These are phyloP conservation scores for Oegoconia quadripuncta DNA, from an alignment of 2,888 invertebrate genomes.

Conservation along the genomic window DNA sequence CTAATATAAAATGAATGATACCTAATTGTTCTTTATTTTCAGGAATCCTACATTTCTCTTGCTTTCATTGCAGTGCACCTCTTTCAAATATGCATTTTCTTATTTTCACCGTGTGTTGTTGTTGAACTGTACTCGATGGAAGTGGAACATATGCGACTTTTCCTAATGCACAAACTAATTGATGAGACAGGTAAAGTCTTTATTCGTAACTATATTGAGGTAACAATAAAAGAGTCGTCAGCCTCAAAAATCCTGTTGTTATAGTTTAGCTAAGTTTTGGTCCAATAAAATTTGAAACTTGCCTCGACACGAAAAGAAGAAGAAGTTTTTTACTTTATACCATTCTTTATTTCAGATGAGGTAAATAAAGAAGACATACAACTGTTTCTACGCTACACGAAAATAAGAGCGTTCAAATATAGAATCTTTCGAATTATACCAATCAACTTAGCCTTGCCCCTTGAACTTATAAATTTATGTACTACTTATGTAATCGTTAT, in stretches of 20 bases:
- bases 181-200: conserved; percentile 41
- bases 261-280: too few species aligned
- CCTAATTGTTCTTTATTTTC: too few species aligned
- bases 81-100: conserved; percentile 46
- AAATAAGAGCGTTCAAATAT: conserved; percentile 47
- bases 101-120: conserved; percentile 56
- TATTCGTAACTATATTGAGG: not conserved
- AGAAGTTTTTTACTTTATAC: too few species aligned
- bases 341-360: conserved; percentile 40
- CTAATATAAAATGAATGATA: too few species aligned
- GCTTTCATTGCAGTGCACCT: conserved; percentile 48
- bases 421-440: conserved; percentile 59
- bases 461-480: conserved; percentile 53
- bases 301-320: too few species aligned
- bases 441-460: conserved; percentile 45
- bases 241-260: too few species aligned
- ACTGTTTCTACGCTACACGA: conserved; percentile 50
- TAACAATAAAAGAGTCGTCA: too few species aligned
- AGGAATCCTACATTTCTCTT: conserved; percentile 41
- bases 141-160: conserved; percentile 50
- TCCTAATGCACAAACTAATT: conserved; percentile 49
- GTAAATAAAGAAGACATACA: conserved; percentile 39
- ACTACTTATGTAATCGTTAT: conserved; percentile 59
- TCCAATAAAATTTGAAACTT: too few species aligned
- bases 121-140: conserved; percentile 52